These are phyloP conservation scores for Synanthedon vespiformis DNA, from an alignment of 2,888 invertebrate genomes.

Conservation along the genomic window DNA sequence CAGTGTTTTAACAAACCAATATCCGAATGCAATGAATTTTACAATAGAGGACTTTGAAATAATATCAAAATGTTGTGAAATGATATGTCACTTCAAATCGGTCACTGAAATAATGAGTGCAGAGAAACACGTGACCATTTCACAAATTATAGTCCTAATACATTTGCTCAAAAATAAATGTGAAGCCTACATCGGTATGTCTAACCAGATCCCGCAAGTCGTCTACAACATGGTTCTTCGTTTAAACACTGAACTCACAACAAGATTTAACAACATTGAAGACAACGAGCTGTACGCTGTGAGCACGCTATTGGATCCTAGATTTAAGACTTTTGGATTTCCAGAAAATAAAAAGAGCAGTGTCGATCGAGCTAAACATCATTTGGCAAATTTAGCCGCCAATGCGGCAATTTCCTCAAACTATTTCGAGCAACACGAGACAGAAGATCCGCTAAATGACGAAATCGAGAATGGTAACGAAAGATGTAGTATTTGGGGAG, in stretches of 20 bases:
- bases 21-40: background rate
- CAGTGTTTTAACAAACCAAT: background rate
- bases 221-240: background rate
- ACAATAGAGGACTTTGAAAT: background rate
- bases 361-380: background rate
- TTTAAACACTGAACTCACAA: background rate
- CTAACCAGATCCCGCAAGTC: background rate
- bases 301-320: background rate
- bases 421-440: background rate
- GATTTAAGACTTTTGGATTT: conserved; percentile 1
- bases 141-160: conserved; percentile 1
- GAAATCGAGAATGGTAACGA: background rate
- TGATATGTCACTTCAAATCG: background rate
- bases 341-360: conserved; percentile 1
- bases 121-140: conserved; percentile 2
- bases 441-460: background rate
- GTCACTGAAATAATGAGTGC: conserved; percentile 2
- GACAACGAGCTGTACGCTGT: background rate
- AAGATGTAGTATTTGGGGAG: conserved; percentile 2
- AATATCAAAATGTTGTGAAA: background rate
- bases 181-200: conserved; percentile 1
- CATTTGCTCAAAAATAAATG: conserved; percentile 3
- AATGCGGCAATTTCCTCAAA: background rate
- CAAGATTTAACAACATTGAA: conserved; percentile 1
- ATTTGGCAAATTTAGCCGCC: conserved; percentile 1